Conservation (phyloP, 1,140 invertebrate genomes). For the Caerostris darwini region DNA sequence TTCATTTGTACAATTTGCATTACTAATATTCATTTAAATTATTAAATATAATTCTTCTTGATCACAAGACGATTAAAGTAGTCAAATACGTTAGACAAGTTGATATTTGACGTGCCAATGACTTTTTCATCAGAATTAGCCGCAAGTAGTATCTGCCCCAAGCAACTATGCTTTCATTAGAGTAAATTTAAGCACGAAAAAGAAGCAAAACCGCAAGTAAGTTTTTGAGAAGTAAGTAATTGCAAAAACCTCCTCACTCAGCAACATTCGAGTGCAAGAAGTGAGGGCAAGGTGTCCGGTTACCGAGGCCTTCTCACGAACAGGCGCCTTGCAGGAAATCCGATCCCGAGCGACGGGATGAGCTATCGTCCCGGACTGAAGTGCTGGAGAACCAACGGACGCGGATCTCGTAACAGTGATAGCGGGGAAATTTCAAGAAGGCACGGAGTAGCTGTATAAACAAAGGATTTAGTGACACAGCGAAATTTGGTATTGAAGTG, state of each 20-base stretch:
- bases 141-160: too few relatives aligned
- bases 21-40: too few relatives aligned
- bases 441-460: constrained; percentile 50
- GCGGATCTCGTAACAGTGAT: constrained; percentile 42
- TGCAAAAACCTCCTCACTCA: constrained; percentile 14
- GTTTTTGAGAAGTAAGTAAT: not conserved
- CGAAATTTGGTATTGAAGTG: constrained; percentile 40
- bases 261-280: not conserved
- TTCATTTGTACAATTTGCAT: too few relatives aligned
- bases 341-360: not conserved
- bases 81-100: too few relatives aligned
- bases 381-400: not conserved
- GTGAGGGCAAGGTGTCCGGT: not conserved
- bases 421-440: constrained; percentile 35
- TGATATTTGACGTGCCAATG: too few relatives aligned
- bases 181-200: too few relatives aligned
- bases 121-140: too few relatives aligned
- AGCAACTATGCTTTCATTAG: too few relatives aligned
- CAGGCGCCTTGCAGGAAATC: not conserved
- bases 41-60: too few relatives aligned
- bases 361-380: constrained; percentile 12
- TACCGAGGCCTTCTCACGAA: constrained; percentile 26
- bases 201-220: not conserved
- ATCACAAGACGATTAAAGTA: too few relatives aligned
- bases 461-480: constrained; percentile 46